Evolutionary conservation across 2,797 vertebrate species (phyloP).

Genomic region (Galaxias olidus): DNA sequence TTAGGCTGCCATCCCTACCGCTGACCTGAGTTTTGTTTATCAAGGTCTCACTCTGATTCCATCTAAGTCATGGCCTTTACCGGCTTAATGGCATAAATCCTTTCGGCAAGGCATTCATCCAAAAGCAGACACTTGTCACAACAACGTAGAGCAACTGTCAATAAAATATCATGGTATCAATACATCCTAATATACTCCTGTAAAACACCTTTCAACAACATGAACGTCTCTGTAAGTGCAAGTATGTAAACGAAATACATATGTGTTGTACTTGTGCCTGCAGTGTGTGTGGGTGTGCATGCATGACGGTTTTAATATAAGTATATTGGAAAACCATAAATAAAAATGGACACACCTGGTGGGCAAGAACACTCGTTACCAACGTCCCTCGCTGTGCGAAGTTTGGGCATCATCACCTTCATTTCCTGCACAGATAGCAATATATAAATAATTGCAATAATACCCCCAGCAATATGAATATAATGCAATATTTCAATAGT

Average conservation of each 20-base stretch:
- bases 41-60: slow-evolving; percentile 20
- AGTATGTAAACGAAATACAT: no score
- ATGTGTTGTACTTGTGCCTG: no score
- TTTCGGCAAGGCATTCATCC: slow-evolving; percentile 9
- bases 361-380: slow-evolving; percentile 86
- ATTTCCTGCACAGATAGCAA: slow-evolving; percentile 75
- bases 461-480: not conserved
- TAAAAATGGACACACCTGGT: slow-evolving; percentile 79
- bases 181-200: no score
- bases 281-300: not conserved
- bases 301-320: not conserved
- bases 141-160: no score
- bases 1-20: slow-evolving; percentile 35
- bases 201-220: no score
- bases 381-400: slow-evolving; percentile 80
- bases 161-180: no score
- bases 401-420: slow-evolving; percentile 76
- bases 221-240: no score
- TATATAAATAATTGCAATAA: not conserved
- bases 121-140: slow-evolving; percentile 9
- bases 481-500: not conserved
- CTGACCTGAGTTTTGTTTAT: slow-evolving; percentile 39
- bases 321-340: not conserved
- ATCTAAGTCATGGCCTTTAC: no score
- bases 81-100: slow-evolving; percentile 15